These are phyloP conservation scores for Psittacula derbiana DNA, from an alignment of 2,797 vertebrate species.

Conservation along the genomic window DNA sequence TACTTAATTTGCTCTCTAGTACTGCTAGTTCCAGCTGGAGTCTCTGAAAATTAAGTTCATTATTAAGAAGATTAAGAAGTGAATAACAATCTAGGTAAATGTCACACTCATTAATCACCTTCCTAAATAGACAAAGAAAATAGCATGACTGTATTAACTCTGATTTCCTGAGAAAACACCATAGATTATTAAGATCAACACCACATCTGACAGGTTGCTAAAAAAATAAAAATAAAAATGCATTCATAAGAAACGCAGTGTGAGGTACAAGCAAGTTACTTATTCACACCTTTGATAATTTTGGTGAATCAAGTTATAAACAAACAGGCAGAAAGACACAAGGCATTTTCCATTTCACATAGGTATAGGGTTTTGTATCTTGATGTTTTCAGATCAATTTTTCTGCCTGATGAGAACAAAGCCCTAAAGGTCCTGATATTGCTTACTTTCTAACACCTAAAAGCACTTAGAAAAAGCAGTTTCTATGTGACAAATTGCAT, in stretches of 20 bases:
- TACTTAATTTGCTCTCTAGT: conserved; percentile 10
- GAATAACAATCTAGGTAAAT: conserved; percentile 63
- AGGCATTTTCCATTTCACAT: neutral
- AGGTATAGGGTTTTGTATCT: neutral
- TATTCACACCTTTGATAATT: neutral
- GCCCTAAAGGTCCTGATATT: neutral
- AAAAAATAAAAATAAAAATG: neutral
- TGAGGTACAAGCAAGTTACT: neutral
- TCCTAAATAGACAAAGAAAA: conserved; percentile 48
- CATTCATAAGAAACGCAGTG: neutral
- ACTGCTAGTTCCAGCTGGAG: conserved; percentile 15
- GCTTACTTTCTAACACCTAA: neutral
- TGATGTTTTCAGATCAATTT: neutral
- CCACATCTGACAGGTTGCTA: neutral
- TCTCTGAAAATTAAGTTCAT: conserved; percentile 35
- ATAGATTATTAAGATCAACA: neutral
- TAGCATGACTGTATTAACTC: conserved; percentile 39
- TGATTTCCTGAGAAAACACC: conserved; percentile 47
- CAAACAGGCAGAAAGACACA: neutral
- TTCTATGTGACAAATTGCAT: neutral
- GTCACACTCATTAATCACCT: conserved; percentile 67
- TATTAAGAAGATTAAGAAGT: conserved; percentile 34
- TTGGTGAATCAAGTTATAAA: neutral
- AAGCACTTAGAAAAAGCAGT: neutral
- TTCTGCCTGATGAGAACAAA: neutral